A percentile compares a stretch with the other conserved stretches of the same genome.
phyloP scores from a whole-genome alignment of 2,113 vertebrate genomes.

The Pomatorhinus ruficollis region DNA sequence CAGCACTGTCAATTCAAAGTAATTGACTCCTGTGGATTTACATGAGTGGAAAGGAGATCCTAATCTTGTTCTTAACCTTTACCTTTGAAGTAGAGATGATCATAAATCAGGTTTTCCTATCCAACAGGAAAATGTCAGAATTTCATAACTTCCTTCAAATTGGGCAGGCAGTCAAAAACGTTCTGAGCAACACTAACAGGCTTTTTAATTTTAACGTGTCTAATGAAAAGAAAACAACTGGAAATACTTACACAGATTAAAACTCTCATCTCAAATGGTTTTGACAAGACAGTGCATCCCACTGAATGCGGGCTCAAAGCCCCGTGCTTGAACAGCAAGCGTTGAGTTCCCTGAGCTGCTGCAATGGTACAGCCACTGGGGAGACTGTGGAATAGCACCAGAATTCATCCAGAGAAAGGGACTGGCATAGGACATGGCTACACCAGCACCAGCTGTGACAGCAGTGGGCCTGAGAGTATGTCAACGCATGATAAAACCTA shows the following conservation, averaged over 20 bases:
- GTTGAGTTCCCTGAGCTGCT: fast-evolving
- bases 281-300: background rate
- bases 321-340: fast-evolving
- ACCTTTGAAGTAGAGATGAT: slow-evolving; percentile 34
- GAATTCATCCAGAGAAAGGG: background rate
- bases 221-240: background rate
- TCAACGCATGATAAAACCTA: background rate
- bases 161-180: background rate
- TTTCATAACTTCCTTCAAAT: background rate
- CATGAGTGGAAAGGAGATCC: slow-evolving; percentile 29
- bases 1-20: slow-evolving; percentile 24
- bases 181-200: background rate
- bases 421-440: fast-evolving
- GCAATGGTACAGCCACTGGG: background rate
- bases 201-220: background rate
- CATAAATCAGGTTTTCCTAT: slow-evolving; percentile 10
- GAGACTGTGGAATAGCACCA: background rate
- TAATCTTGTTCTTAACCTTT: slow-evolving; percentile 41
- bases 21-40: slow-evolving; percentile 45
- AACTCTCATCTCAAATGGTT: background rate
- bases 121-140: slow-evolving; percentile 3
- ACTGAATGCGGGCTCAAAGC: background rate
- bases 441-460: background rate
- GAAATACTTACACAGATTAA: background rate
- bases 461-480: background rate